These are phyloP conservation scores for Apamea anceps DNA, from an alignment of 2,888 invertebrate genomes.

Conservation along the genomic window DNA sequence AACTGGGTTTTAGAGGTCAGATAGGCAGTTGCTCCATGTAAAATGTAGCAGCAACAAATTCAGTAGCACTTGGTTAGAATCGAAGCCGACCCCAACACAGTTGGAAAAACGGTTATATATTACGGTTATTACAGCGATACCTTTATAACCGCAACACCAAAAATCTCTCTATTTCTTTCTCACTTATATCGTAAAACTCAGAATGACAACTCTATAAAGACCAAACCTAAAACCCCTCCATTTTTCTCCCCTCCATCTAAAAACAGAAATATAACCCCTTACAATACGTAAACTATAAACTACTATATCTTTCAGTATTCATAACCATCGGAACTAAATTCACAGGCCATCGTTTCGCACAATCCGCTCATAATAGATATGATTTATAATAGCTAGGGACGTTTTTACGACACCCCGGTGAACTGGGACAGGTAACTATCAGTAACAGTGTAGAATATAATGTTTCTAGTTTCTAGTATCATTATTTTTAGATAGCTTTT, in stretches of 20 bases:
- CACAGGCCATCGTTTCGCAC: constrained; percentile 55
- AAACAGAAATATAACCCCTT: constrained; percentile 8
- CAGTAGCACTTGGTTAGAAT: not conserved
- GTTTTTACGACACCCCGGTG: constrained; percentile 63
- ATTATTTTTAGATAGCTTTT: constrained; percentile 31
- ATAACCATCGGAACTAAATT: constrained; percentile 65
- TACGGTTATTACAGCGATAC: not conserved
- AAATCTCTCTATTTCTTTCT: not conserved
- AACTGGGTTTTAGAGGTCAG: not conserved
- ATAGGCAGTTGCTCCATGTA: not conserved
- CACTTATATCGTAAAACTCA: not conserved
- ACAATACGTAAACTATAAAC: constrained; percentile 38
- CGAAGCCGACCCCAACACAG: not conserved
- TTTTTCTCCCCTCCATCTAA: not conserved
- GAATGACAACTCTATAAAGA: not conserved
- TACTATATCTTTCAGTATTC: constrained; percentile 55
- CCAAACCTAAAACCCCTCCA: not conserved
- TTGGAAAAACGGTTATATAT: not conserved
- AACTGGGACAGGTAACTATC: constrained; percentile 61
- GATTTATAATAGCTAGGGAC: constrained; percentile 61
- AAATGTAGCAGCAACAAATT: not conserved
- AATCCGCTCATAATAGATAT: constrained; percentile 64
- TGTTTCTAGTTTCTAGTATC: constrained; percentile 12
- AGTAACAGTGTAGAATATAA: constrained; percentile 24
- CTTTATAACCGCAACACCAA: not conserved